Percentiles rank a stretch among this genome's conserved stretches.
These are phyloP conservation scores for Marmota flaviventris DNA, from an alignment of 2,113 vertebrate species.

Conservation along the genomic window DNA sequence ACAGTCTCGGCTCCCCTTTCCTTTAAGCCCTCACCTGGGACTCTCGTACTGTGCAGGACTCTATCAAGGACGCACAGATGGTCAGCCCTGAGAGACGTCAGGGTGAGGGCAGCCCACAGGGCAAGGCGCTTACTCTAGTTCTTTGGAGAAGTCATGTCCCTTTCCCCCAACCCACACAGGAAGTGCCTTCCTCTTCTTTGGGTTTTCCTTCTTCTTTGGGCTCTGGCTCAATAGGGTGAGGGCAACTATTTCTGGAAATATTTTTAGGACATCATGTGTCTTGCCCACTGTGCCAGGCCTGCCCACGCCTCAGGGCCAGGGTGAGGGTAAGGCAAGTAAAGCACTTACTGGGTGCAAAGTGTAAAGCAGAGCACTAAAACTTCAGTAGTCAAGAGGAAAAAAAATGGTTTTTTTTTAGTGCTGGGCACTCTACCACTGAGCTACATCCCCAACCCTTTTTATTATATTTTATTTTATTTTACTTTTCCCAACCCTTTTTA, in stretches of 20 bases:
- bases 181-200: constrained; percentile 2
- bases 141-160: constrained; percentile 1
- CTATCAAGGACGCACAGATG: background rate
- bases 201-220: background rate
- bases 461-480: no score
- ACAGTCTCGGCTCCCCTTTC: background rate
- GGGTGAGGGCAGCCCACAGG: background rate
- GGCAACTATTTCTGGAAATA: background rate
- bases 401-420: no score
- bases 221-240: background rate
- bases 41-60: background rate
- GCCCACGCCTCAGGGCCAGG: background rate
- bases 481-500: no score
- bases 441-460: no score
- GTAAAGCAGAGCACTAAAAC: background rate
- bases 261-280: background rate
- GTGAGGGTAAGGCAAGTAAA: background rate
- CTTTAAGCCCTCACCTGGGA: background rate
- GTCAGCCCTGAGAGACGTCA: background rate
- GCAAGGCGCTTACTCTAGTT: background rate
- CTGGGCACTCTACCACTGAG: no score
- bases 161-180: background rate
- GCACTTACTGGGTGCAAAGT: background rate
- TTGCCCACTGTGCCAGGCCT: background rate
- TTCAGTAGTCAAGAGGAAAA: background rate